Conservation (phyloP, 2,113 vertebrate genomes). For the Lepisosteus oculatus region DNA sequence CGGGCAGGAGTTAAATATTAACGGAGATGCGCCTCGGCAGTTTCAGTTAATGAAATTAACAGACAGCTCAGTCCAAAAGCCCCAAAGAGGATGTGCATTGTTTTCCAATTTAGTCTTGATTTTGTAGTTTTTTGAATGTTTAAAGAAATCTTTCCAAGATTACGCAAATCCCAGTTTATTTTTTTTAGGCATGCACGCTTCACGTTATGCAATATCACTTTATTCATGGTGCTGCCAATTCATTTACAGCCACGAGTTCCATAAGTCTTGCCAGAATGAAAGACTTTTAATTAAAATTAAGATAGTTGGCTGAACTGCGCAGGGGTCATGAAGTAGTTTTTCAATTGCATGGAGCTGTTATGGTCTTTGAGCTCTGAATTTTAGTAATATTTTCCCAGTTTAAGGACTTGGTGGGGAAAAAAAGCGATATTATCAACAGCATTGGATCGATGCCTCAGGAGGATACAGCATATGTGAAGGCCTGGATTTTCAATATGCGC, state of each 20-base stretch:
- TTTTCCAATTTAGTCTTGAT: neutral
- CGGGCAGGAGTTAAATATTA: too few species aligned
- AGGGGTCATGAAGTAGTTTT: conserved; percentile 52
- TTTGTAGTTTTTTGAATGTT: neutral
- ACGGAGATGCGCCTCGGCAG: too few species aligned
- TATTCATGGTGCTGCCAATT: conserved; percentile 48
- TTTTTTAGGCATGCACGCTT: neutral
- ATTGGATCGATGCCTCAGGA: conserved; percentile 38
- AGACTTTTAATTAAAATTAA: conserved; percentile 69
- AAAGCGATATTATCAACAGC: conserved; percentile 40
- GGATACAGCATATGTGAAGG: conserved; percentile 25
- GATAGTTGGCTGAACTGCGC: conserved; percentile 50
- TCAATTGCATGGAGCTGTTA: conserved; percentile 28
- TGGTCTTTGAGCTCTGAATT: conserved; percentile 30
- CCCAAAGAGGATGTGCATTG: too few species aligned
- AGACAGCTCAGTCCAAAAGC: too few species aligned
- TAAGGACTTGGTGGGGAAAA: conserved; percentile 54
- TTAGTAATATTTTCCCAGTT: conserved; percentile 47
- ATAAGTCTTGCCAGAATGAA: conserved; percentile 59
- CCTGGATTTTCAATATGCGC: conserved; percentile 40
- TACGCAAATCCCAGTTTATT: too few species aligned
- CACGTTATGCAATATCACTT: conserved; percentile 29
- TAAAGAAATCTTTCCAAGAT: too few species aligned
- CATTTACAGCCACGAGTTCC: conserved; percentile 44
- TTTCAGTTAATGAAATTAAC: too few species aligned